Evolutionary conservation across 2,797 vertebrate genomes (phyloP), one percentile per base, ranked within the genome.

Genomic region (Philypnodon macrostomus): DNA sequence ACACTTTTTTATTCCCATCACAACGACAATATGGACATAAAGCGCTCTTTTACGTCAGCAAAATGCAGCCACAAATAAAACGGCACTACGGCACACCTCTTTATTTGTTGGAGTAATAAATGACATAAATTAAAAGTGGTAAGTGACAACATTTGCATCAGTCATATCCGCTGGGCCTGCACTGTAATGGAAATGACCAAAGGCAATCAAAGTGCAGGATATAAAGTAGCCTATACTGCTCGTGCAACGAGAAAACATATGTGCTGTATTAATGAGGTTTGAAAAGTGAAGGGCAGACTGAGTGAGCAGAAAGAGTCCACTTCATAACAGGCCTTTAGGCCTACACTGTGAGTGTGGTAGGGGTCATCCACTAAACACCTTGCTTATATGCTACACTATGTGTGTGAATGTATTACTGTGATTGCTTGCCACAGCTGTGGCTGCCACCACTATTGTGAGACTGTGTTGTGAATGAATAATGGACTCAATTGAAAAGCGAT

Each of bases 51-150:
- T 92, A 93, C 90, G 88, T 94, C 85, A 86, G 91, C 86, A 88
- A 91, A 93, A 91, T 88, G 92, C 91, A 88, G 90, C 91, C 89
- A 87, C 92, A 92, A 93, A 93, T 95, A 94, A 93, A 95, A 79
- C 11, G 5, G 88, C 79, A 68, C 91, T 93, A 92, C 91, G 92
- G 89, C 91, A 91, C 91, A 90, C 89, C 71, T 91, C 90, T 94
- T 94, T 93, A 93, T 94, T 94, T 92, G 90, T 90, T 90, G 87
- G 89, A 89, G 91, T 92, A 93, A 94, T 94, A 94, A 94, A 93
- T 87, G 85, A 91, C 90, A 92, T 94, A 92, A 93, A 94, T 93
- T 90, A 90, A 90, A 92, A 88, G 90, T 86, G 89, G 90, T 92
- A 93, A 94, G 93, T 89, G 89, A 90, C 88, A 82, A 89, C 79